These are phyloP conservation scores for Cheilosia soror DNA, from an alignment of 2,888 invertebrate species.

Conservation along the genomic window DNA sequence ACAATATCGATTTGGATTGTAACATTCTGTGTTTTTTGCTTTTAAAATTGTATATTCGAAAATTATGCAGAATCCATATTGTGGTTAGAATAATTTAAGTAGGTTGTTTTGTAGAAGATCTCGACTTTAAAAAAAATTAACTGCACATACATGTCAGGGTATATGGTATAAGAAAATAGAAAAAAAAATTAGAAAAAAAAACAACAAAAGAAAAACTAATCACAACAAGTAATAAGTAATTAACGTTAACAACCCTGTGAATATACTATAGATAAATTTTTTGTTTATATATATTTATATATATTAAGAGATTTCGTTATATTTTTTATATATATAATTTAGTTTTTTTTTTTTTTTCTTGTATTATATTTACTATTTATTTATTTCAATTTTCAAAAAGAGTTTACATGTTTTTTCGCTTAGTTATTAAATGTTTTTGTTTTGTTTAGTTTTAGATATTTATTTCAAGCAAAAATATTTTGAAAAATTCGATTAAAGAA, in stretches of 20 bases:
- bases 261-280: constrained; percentile 58
- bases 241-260: constrained; percentile 71
- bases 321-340: constrained; percentile 1
- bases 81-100: too few relatives aligned
- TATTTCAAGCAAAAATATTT: constrained; percentile 69
- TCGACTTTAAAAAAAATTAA: background rate
- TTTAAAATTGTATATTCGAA: too few relatives aligned
- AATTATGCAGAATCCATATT: too few relatives aligned
- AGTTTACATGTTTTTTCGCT: constrained; percentile 45
- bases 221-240: constrained; percentile 62
- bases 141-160: constrained; percentile 36
- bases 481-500: constrained; percentile 63
- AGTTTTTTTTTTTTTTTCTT: constrained; percentile 1
- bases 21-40: too few relatives aligned
- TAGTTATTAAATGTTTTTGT: constrained; percentile 32
- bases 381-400: constrained; percentile 46
- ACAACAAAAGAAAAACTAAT: constrained; percentile 24
- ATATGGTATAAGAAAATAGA: constrained; percentile 6
- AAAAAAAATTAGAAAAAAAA: background rate
- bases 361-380: constrained; percentile 41
- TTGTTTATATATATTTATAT: constrained; percentile 16
- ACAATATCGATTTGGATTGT: background rate
- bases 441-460: constrained; percentile 54
- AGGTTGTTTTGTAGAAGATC: too few relatives aligned
- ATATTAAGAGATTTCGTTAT: constrained; percentile 62